Conservation (phyloP, 2,113 vertebrate genomes). For the Scatophagus argus region DNA sequence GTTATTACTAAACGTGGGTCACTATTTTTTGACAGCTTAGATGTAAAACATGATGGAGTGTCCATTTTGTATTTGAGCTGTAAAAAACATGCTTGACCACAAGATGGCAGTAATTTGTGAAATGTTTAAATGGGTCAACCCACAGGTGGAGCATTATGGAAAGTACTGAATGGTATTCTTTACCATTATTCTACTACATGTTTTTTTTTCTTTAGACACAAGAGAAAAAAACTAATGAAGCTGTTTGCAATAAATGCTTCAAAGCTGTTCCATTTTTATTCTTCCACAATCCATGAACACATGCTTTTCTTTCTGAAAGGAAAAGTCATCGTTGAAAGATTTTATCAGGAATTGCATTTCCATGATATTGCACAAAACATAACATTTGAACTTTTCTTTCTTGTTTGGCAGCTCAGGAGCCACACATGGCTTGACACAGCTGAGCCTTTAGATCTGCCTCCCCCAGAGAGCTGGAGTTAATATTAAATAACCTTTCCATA, state of each 20-base stretch:
- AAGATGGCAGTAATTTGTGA: slow-evolving; percentile 34
- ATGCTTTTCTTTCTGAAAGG: not conserved
- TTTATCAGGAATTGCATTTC: no score
- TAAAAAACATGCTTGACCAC: slow-evolving; percentile 4
- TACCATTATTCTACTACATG: not conserved
- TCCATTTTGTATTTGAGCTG: not conserved
- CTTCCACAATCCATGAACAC: not conserved
- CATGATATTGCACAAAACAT: not conserved
- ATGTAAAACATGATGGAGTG: not conserved
- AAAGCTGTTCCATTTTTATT: not conserved
- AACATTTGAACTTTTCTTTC: not conserved
- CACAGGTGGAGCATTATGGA: not conserved
- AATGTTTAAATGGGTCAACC: not conserved
- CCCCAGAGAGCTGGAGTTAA: slow-evolving; percentile 26
- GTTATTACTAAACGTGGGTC: not conserved
- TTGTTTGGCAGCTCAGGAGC: not conserved
- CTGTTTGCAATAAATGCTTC: not conserved
- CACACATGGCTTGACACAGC: not conserved
- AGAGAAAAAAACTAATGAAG: not conserved
- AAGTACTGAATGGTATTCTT: not conserved
- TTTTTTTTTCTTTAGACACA: no score
- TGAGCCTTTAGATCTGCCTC: slow-evolving; percentile 23
- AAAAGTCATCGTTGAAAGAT: not conserved
- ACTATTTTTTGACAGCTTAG: not conserved
- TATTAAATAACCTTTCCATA: slow-evolving; percentile 44